Evolutionary conservation across 1,140 invertebrate species (phyloP).

Genomic region (Tigriopus japonicus): DNA sequence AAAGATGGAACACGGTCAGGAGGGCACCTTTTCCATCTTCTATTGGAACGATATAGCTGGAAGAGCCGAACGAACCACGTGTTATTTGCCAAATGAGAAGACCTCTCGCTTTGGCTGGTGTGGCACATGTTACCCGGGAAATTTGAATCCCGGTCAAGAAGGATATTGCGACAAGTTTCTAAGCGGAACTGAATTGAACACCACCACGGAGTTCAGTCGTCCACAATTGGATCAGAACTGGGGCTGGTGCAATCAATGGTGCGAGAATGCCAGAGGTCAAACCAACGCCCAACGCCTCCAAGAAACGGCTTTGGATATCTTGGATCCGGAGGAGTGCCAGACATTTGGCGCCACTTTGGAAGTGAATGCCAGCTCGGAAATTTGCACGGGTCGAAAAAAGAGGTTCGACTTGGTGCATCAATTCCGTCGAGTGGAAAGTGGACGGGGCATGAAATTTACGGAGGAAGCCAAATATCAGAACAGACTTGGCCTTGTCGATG

Average conservation of each 20-base stretch:
- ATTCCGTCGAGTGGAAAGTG: not conserved
- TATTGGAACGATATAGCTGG: not conserved
- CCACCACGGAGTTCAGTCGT: not conserved
- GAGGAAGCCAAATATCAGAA: not conserved
- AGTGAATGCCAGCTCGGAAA: not conserved
- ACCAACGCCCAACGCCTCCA: not conserved
- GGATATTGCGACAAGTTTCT: conserved; percentile 5
- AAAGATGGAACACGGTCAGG: not conserved
- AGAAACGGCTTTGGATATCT: not conserved
- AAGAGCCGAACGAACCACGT: not conserved
- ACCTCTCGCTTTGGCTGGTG: conserved; percentile 1
- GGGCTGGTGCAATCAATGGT: conserved; percentile 5
- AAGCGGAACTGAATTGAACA: not conserved
- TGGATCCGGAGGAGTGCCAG: not conserved
- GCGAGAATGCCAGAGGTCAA: not conserved
- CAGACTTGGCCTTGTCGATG: not conserved
- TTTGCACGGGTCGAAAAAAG: conserved; percentile 4
- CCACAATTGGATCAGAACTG: not conserved
- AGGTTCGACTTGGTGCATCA: not conserved
- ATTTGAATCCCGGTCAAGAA: not conserved
- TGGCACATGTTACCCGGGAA: not conserved
- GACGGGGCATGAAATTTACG: not conserved
- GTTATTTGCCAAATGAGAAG: not conserved
- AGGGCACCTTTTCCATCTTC: not conserved
- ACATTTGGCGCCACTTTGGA: not conserved